Conservation (phyloP, 2,888 invertebrate species). For the Andrena flavipes region DNA sequence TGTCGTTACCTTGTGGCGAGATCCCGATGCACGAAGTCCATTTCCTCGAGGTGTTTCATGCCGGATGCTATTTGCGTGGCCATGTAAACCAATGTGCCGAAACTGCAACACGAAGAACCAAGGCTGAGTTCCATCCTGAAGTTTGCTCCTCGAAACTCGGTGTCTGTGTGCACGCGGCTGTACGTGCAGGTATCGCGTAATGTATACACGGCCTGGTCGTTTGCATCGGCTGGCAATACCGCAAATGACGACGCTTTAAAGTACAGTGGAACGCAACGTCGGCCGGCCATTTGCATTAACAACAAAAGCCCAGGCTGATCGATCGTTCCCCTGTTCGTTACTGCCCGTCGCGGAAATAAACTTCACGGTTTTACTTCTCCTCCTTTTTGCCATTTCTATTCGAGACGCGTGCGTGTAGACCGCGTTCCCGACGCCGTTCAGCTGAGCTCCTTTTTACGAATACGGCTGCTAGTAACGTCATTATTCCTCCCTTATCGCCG, state of each 20-base stretch:
- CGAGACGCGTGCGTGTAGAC: constrained; percentile 2
- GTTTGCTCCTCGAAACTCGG: constrained; percentile 58
- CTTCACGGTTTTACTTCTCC: background rate
- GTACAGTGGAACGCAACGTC: constrained; percentile 39
- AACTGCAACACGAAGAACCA: constrained; percentile 86
- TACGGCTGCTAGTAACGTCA: background rate
- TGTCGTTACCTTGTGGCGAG: constrained; percentile 90
- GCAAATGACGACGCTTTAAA: constrained; percentile 56
- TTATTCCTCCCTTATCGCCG: constrained; percentile 18
- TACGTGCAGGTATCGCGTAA: constrained; percentile 8
- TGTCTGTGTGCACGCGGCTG: background rate
- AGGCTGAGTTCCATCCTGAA: constrained; percentile 59
- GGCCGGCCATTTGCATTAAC: constrained; percentile 41
- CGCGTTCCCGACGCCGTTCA: background rate
- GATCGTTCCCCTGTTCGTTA: constrained; percentile 19
- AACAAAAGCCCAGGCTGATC: constrained; percentile 44
- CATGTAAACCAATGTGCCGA: constrained; percentile 94
- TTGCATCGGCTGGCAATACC: constrained; percentile 52
- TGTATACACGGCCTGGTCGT: constrained; percentile 16
- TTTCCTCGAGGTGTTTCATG: constrained; percentile 95
- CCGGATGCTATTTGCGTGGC: constrained; percentile 95
- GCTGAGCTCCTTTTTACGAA: background rate
- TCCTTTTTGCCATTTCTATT: background rate
- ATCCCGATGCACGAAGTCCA: constrained; percentile 94
- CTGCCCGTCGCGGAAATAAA: constrained; percentile 21